phyloP scores from a whole-genome alignment of 2,113 vertebrate species.

The Nannobrachium achirus region DNA sequence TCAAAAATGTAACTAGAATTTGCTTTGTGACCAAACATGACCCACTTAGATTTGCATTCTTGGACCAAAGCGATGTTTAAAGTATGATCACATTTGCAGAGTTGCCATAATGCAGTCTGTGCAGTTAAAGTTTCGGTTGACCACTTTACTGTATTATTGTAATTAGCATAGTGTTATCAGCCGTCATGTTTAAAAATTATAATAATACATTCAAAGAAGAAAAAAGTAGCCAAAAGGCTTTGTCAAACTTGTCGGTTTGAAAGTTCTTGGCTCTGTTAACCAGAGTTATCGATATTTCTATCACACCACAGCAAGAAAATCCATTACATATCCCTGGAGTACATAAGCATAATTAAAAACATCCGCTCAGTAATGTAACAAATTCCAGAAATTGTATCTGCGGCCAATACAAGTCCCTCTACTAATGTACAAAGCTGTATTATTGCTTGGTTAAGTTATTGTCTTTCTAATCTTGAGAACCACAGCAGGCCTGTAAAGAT shows the following conservation, averaged over 20 bases:
- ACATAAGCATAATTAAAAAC: conserved; percentile 33
- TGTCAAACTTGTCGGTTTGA: neutral
- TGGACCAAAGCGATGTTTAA: too few relatives aligned
- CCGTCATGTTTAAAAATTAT: too few relatives aligned
- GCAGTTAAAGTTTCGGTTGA: too few relatives aligned
- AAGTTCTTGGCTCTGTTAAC: neutral
- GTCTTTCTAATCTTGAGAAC: conserved; percentile 50
- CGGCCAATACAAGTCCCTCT: conserved; percentile 23
- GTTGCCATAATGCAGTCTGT: too few relatives aligned
- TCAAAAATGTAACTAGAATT: too few relatives aligned
- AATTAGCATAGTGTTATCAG: too few relatives aligned
- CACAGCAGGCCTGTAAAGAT: conserved; percentile 20
- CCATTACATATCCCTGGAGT: conserved; percentile 24
- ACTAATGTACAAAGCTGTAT: neutral
- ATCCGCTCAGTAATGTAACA: conserved; percentile 44
- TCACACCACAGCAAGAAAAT: conserved; percentile 16
- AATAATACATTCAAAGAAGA: neutral
- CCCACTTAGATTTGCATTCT: too few relatives aligned
- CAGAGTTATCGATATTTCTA: neutral
- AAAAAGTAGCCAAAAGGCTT: neutral
- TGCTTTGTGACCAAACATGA: too few relatives aligned
- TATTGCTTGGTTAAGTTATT: conserved; percentile 27
- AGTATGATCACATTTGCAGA: too few relatives aligned
- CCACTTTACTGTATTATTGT: too few relatives aligned
- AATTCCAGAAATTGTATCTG: conserved; percentile 44